Evolutionary conservation across 2,888 invertebrate genomes (phyloP).

Genomic region (Epinotia ramella): DNA sequence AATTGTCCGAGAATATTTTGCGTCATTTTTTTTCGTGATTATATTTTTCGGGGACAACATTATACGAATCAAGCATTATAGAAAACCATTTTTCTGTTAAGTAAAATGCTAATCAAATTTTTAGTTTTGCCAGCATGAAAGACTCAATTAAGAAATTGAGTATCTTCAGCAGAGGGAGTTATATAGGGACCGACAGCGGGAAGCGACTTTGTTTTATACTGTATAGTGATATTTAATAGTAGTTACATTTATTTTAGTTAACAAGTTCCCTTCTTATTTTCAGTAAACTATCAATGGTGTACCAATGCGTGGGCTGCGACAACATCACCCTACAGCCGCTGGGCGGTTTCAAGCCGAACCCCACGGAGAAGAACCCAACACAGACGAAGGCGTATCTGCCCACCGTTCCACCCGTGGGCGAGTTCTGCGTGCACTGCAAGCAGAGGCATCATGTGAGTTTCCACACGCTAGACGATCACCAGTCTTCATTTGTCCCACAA

Average conservation of each 20-base stretch:
- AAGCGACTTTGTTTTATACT: too few relatives aligned
- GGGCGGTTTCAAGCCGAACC: conserved; percentile 86
- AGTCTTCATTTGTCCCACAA: too few relatives aligned
- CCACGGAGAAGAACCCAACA: conserved; percentile 82
- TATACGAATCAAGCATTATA: neutral
- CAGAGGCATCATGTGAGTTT: conserved; percentile 89
- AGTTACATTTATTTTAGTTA: too few relatives aligned
- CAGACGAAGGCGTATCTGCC: conserved; percentile 88
- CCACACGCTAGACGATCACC: neutral
- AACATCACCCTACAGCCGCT: conserved; percentile 91
- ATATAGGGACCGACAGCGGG: too few relatives aligned
- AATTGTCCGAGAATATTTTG: too few relatives aligned
- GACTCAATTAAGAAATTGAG: too few relatives aligned
- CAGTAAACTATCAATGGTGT: conserved; percentile 94
- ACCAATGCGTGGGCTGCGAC: conserved; percentile 96
- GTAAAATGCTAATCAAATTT: neutral
- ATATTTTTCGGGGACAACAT: neutral
- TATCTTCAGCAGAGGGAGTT: too few relatives aligned
- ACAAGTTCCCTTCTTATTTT: conserved; percentile 47
- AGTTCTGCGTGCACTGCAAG: conserved; percentile 90
- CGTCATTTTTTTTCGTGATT: too few relatives aligned
- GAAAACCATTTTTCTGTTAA: neutral
- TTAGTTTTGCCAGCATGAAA: too few relatives aligned
- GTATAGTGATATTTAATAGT: too few relatives aligned
- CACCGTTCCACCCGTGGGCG: conserved; percentile 87